Evolutionary conservation across 2,113 vertebrate genomes (phyloP), one percentile per base, ranked within the genome.

Genomic region (Oostethus manadensis): DNA sequence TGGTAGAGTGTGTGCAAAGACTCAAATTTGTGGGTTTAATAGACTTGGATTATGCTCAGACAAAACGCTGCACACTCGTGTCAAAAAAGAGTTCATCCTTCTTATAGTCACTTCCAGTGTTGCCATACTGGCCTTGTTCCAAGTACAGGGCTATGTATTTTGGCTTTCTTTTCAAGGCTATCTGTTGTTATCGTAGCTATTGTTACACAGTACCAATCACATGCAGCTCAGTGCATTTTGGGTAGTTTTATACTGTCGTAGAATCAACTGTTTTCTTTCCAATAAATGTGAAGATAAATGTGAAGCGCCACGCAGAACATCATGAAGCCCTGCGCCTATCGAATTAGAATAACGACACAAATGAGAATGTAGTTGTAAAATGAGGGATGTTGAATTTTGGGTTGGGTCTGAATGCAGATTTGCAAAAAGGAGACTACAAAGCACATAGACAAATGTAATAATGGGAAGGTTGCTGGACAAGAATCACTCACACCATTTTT

Each of bases 361-460:
- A 9, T 21, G 10, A 2, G 63, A 70, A 70, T 74, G 8, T 72
- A 60, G 66, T 70, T 56, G 59, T 46, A 64, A 67, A 66, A 78
- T 57, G 23, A 64, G 46, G 38, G 66, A 79, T 54, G 20, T 45
- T 18, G 64, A 35, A 60, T 56, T 62, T 68, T 64, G 63, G 61
- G 45, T 65, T 61, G 54, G 70, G 70, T 79, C 81, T 88, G 81
- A 87, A 88, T 87, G 82, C 82, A 84, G 76, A 86, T 84, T 78
- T 74, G 63, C 70, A 73, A 29, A 80, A 44, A 68, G 47, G 78
- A 64, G 21, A 78, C 66, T 64, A 85, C 65, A 81, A 81, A 82
- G 74, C 74, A 83, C 66, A 86, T 68, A 82, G 75, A 86, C 61
- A 64, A 62, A 80, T 77, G 68, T 74, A 66, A 84, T 74, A 74